Conservation (phyloP, 2,797 vertebrate species). For the Phaenicophaeus curvirostris region DNA sequence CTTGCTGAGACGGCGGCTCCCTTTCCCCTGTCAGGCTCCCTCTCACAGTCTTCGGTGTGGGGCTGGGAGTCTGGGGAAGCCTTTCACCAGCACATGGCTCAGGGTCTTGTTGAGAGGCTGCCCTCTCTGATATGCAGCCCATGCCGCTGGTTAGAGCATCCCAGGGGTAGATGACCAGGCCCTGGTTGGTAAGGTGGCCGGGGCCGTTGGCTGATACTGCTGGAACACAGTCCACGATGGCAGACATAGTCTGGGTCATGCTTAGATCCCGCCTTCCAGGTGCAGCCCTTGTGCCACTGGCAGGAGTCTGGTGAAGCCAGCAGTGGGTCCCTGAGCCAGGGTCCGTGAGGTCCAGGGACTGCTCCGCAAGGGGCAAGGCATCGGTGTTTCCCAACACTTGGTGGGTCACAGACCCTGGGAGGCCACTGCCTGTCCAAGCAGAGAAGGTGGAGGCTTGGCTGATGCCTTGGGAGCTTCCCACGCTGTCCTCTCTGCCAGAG, state of each 20-base stretch:
- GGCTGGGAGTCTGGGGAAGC: not conserved
- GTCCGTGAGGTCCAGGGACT: not conserved
- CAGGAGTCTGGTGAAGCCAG: not conserved
- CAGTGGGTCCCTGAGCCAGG: not conserved
- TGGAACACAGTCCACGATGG: not conserved
- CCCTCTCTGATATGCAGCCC: not conserved
- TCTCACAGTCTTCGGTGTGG: not conserved
- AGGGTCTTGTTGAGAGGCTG: not conserved
- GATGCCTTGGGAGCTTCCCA: constrained; percentile 53
- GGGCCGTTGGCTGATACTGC: not conserved
- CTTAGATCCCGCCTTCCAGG: not conserved
- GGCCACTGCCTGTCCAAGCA: not conserved
- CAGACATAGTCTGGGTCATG: not conserved
- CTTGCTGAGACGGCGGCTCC: not conserved
- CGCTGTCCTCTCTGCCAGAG: constrained; percentile 26
- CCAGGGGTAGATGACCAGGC: not conserved
- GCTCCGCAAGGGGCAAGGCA: not conserved
- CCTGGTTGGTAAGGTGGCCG: not conserved
- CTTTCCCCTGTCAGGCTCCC: not conserved
- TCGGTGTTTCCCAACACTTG: not conserved
- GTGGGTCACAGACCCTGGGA: not conserved
- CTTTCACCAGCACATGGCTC: not conserved
- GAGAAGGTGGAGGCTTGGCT: not conserved
- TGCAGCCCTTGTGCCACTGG: not conserved
- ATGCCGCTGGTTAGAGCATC: not conserved